These are phyloP conservation scores for Arbacia lixula DNA, from an alignment of 53 echinoderm and acorn worm species.

Conservation along the genomic window DNA sequence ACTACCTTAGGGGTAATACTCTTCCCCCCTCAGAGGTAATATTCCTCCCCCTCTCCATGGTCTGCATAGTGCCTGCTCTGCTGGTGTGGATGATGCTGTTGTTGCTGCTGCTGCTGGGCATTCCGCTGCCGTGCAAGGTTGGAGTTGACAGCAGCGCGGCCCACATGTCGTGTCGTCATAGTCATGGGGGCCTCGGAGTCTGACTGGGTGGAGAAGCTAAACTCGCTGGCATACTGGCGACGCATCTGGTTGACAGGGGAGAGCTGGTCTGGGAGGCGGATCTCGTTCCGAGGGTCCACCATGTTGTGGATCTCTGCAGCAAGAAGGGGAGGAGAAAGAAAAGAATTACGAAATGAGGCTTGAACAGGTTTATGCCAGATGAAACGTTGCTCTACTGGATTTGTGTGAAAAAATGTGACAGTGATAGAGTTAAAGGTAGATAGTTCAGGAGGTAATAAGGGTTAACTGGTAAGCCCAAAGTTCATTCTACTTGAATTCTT, in stretches of 20 bases:
- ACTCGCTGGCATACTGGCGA: constrained; percentile 44
- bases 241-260: constrained; percentile 58
- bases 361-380: no score
- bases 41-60: constrained; percentile 31
- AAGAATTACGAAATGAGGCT: background rate
- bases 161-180: constrained; percentile 14
- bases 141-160: constrained; percentile 7
- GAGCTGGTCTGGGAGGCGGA: constrained; percentile 73
- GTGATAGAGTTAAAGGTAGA: no score
- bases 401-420: no score
- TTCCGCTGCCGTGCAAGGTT: constrained; percentile 11
- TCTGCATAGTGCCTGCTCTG: constrained; percentile 1
- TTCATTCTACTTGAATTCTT: no score
- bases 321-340: background rate
- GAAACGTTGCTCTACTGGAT: no score
- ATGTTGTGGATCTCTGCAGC: constrained; percentile 73
- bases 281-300: constrained; percentile 80
- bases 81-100: constrained; percentile 9
- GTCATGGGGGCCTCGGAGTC: constrained; percentile 19
- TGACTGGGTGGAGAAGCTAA: constrained; percentile 32
- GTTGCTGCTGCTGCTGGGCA: constrained; percentile 17
- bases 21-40: constrained; percentile 42
- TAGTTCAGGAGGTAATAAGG: no score
- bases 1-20: no score
- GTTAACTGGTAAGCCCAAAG: no score